Percentiles rank a stretch among this genome's conserved stretches.
These are phyloP conservation scores for Eupeodes latifasciatus DNA, from an alignment of 2,888 invertebrate genomes.

Conservation along the genomic window DNA sequence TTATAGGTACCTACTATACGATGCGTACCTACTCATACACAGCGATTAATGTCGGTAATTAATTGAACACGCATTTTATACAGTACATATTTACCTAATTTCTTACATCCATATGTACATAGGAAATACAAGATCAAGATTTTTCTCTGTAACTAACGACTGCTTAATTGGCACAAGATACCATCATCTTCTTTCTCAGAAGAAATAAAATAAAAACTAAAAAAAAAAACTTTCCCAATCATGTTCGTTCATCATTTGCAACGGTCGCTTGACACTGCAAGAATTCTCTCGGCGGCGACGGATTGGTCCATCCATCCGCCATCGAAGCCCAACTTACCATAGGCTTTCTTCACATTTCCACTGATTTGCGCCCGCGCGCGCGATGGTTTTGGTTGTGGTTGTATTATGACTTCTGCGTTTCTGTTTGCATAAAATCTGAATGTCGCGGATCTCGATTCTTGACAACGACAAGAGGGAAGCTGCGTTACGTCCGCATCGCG, in stretches of 20 bases:
- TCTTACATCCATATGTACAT: no score
- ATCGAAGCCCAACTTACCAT: slow-evolving; percentile 37
- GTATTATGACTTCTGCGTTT: slow-evolving; percentile 61
- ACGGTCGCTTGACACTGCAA: slow-evolving; percentile 56
- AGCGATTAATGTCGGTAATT: no score
- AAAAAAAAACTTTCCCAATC: slow-evolving; percentile 51
- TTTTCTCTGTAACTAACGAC: not conserved
- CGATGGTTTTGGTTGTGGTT: not conserved
- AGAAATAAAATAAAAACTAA: not conserved
- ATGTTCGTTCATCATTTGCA: slow-evolving; percentile 55
- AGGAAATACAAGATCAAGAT: not conserved
- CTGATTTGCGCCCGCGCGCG: not conserved
- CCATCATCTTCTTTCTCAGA: not conserved
- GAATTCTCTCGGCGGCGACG: slow-evolving; percentile 65
- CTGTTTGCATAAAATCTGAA: slow-evolving; percentile 71
- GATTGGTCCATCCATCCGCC: slow-evolving; percentile 66
- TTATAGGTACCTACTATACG: no score
- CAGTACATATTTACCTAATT: no score
- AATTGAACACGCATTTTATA: no score
- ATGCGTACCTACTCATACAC: no score
- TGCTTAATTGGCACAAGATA: slow-evolving; percentile 11
- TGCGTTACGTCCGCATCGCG: slow-evolving; percentile 44
- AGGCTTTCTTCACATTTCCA: slow-evolving; percentile 27
- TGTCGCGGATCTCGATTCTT: slow-evolving; percentile 51
- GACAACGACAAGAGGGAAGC: slow-evolving; percentile 2